Percentiles rank a stretch among this genome's conserved stretches.
phyloP scores from a whole-genome alignment of 2,888 invertebrate genomes.

The Amiota communis region DNA sequence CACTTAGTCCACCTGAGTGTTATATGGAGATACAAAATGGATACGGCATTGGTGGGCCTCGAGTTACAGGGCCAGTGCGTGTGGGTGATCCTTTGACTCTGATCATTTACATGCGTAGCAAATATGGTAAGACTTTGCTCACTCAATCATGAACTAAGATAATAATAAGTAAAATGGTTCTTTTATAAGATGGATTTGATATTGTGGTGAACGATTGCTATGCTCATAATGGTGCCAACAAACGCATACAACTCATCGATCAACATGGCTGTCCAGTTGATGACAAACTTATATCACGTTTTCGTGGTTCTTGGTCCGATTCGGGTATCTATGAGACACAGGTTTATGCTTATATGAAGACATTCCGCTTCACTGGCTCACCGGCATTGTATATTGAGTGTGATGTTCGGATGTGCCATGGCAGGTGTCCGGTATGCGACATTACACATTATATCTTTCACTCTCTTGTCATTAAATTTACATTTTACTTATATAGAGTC shows the following conservation, averaged over 20 bases:
- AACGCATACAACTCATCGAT: conserved; percentile 92
- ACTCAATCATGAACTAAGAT: background rate
- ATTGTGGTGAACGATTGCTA: conserved; percentile 95
- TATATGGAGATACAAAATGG: conserved; percentile 96
- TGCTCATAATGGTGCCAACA: conserved; percentile 94
- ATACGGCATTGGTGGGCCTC: conserved; percentile 88
- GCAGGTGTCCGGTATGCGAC: conserved; percentile 88
- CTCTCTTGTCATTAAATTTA: background rate
- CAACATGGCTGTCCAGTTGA: conserved; percentile 95
- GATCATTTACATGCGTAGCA: conserved; percentile 94
- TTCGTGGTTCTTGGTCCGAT: conserved; percentile 94
- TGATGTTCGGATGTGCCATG: conserved; percentile 96
- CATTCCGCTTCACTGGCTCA: conserved; percentile 90
- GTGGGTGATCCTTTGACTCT: conserved; percentile 94
- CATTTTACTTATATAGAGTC: conserved; percentile 78
- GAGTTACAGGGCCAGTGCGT: conserved; percentile 90
- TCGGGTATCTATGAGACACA: conserved; percentile 93
- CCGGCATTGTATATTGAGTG: conserved; percentile 95
- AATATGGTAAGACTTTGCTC: conserved; percentile 82
- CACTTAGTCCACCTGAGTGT: conserved; percentile 93
- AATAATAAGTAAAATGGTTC: background rate
- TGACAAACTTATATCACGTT: conserved; percentile 92
- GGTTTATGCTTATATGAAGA: conserved; percentile 96
- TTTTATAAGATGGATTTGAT: conserved; percentile 87
- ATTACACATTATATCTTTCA: background rate